Evolutionary conservation across 2,888 invertebrate genomes (phyloP).

Genomic region (Lasioglossum vierecki): DNA sequence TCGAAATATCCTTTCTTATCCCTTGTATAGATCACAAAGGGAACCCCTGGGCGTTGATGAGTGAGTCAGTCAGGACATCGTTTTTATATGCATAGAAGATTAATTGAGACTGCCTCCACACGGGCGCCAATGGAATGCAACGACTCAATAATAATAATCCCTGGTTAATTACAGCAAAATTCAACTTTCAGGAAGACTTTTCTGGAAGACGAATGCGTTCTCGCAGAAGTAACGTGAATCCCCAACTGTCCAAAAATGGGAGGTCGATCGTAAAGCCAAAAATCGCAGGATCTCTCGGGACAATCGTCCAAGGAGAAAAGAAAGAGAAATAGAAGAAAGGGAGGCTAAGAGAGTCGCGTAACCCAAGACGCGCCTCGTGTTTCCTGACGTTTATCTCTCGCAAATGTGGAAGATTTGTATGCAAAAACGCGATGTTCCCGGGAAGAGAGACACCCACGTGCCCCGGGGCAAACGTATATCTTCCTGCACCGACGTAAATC

Average conservation of each 20-base stretch:
- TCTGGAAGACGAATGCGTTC: background rate
- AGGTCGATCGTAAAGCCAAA: background rate
- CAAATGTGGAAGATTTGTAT: conserved; percentile 37
- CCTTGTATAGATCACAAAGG: too few relatives aligned
- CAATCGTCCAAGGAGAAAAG: background rate
- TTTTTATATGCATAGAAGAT: too few relatives aligned
- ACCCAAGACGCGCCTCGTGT: conserved; percentile 42
- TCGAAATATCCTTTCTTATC: too few relatives aligned
- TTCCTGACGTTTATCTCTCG: conserved; percentile 16
- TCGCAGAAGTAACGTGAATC: background rate
- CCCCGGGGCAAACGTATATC: conserved; percentile 51
- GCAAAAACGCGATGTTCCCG: conserved; percentile 25
- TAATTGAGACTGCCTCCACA: too few relatives aligned
- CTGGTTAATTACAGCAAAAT: background rate
- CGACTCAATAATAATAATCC: too few relatives aligned
- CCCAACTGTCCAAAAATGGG: background rate
- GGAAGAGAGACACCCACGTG: conserved; percentile 60
- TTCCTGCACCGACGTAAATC: conserved; percentile 75
- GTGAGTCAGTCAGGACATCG: too few relatives aligned
- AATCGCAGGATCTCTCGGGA: background rate
- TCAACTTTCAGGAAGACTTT: background rate
- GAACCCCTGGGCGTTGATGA: too few relatives aligned
- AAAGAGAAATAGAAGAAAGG: conserved; percentile 1
- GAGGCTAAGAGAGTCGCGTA: conserved; percentile 22
- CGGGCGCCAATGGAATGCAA: too few relatives aligned